Percentiles rank a stretch among this genome's conserved stretches.
Evolutionary conservation across 1,140 invertebrate genomes (phyloP).

Genomic region (Acromyrmex charruanus): DNA sequence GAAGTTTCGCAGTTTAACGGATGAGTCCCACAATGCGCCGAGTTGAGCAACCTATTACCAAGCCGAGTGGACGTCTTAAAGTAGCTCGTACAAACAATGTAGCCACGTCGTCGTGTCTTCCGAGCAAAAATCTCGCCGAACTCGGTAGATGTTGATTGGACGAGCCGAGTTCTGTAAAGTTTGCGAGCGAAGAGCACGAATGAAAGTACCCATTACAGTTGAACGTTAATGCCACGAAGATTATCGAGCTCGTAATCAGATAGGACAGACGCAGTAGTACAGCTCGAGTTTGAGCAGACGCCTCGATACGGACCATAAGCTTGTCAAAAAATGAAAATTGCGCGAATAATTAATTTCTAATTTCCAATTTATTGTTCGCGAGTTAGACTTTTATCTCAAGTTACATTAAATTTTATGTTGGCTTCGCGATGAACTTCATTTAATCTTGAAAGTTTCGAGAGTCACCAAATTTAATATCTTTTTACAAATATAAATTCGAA

Average conservation of each 20-base stretch:
- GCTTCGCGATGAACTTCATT: not conserved
- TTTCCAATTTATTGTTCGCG: constrained; percentile 10
- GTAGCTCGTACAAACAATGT: constrained; percentile 57
- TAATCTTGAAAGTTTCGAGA: constrained; percentile 38
- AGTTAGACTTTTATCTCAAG: constrained; percentile 47
- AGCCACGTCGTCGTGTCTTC: constrained; percentile 35
- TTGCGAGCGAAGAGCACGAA: constrained; percentile 34
- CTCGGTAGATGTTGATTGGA: constrained; percentile 49
- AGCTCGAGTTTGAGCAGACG: constrained; percentile 47
- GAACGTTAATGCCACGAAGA: constrained; percentile 40
- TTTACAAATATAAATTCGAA: constrained; percentile 26
- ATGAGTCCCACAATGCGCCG: constrained; percentile 73
- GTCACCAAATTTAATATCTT: constrained; percentile 42
- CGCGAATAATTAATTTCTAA: constrained; percentile 11
- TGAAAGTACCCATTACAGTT: constrained; percentile 41
- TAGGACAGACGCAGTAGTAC: constrained; percentile 40
- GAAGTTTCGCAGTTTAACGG: constrained; percentile 83
- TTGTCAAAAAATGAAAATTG: constrained; percentile 9
- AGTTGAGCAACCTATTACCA: constrained; percentile 75
- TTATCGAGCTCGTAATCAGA: constrained; percentile 52
- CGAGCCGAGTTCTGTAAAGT: constrained; percentile 52
- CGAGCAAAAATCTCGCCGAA: constrained; percentile 47
- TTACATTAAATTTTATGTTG: constrained; percentile 24
- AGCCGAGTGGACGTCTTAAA: constrained; percentile 55
- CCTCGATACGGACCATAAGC: not conserved